Base-by-base conservation (phyloP, 2,888 invertebrate species). In the Drosophila mercatorum region DNA sequence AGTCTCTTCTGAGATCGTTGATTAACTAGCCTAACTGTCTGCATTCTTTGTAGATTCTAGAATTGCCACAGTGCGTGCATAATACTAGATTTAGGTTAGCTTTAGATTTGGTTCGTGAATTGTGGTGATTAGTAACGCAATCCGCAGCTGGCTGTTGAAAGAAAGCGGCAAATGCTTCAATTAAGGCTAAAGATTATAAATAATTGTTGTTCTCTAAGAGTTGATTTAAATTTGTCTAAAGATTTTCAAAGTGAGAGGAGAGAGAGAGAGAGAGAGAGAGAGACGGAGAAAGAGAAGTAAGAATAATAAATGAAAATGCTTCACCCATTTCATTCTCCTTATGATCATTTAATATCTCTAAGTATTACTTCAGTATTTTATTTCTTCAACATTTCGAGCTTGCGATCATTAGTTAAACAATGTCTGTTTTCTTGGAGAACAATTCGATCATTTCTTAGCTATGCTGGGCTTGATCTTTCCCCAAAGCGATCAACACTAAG, bases 61-160 rank as follows among this genome's bases (percentile, higher is more conserved):
- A 44, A 41, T 49, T 40, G 47, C 34, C 22, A 51, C 61, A 57
- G 62, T 87, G 85, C 82, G 74, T 80, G 72, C 60, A 57, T 59
- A 44, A 49, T 44, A 67, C 68, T 34, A 68, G 69, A 88, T 86
- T 83, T 80, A 70, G 89, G 83, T 90, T 85, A 75, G 34, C 66
- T 44, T 46, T 12, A 55, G 78, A 58, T 60, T 67, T 78, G 62
- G 28, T 77, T 72, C 66, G 68, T 63, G 64, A 79, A 85, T 82
- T 65, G 58, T 56, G 40, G 66, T 53, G 56, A 78, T 78, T 73
- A 81, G 73, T 68, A 49, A 46, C 44, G 57, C 65, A 43, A 72
- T 64, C 65, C 36, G 51, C 44, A 41, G 56, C 31, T 46, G 40
- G 10, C 55, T n/a, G 36, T 1, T 40, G 55, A 68, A 68, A 68